phyloP scores from a whole-genome alignment of 2,113 vertebrate species.

The Eira barbara region DNA sequence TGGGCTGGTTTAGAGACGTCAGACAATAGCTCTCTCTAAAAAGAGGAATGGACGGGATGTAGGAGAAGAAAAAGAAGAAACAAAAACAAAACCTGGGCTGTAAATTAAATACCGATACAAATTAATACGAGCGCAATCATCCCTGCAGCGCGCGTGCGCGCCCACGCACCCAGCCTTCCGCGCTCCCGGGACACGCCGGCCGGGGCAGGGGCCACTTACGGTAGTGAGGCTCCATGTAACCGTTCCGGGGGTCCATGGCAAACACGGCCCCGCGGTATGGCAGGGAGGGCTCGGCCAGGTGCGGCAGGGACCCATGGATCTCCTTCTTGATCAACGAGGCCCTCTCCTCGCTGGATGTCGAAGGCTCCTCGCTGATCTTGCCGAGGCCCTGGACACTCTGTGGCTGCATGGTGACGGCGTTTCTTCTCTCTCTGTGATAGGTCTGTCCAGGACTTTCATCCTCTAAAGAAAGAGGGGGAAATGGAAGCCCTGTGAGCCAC shows the following conservation, averaged over 20 bases:
- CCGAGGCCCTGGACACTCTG: constrained; percentile 84
- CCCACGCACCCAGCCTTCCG: rapidly evolving
- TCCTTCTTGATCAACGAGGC: constrained; percentile 97
- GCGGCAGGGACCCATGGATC: constrained; percentile 92
- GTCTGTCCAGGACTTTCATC: constrained; percentile 93
- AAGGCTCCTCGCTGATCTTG: constrained; percentile 94
- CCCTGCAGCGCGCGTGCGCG: not conserved
- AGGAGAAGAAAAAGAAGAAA: not conserved
- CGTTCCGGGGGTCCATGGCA: constrained; percentile 95
- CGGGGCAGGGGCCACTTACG: constrained; percentile 85
- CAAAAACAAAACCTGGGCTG: not conserved
- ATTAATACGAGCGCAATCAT: not conserved
- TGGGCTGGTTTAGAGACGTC: not conserved
- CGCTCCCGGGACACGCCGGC: not conserved
- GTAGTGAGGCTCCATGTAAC: constrained; percentile 96
- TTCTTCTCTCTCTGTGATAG: constrained; percentile 96
- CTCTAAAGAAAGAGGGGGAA: constrained; percentile 83
- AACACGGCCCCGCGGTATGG: constrained; percentile 95
- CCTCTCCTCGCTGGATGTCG: constrained; percentile 95
- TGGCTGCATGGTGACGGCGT: constrained; percentile 92
- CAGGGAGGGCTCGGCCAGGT: constrained; percentile 92
- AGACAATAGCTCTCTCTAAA: constrained; percentile 3
- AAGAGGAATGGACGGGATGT: not conserved
- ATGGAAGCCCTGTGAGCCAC: constrained; percentile 69
- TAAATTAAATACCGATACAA: not conserved